Conservation (phyloP, 92 coral and sea anemone species). For the Actinernus sp. region DNA sequence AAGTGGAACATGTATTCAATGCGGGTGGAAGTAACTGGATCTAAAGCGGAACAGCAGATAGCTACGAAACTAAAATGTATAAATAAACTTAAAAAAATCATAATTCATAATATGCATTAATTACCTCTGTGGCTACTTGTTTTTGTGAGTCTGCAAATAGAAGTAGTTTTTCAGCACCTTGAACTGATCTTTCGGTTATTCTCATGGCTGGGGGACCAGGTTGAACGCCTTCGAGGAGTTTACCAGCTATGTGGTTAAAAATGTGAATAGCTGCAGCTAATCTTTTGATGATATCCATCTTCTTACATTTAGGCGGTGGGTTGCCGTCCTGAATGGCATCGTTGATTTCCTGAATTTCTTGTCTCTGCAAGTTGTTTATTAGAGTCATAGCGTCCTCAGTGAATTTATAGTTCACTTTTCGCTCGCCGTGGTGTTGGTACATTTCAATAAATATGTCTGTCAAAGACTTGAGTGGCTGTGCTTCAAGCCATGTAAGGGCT, state of each 20-base stretch:
- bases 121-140: slow-evolving; percentile 35
- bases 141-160: slow-evolving; percentile 18
- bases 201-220: slow-evolving; percentile 25
- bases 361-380: slow-evolving; percentile 10
- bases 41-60: too few species aligned
- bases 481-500: slow-evolving; percentile 26
- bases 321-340: slow-evolving; percentile 56
- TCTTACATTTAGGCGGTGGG: slow-evolving; percentile 59
- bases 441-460: slow-evolving; percentile 59
- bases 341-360: slow-evolving; percentile 50
- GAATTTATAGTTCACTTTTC: slow-evolving; percentile 23
- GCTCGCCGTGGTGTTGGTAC: slow-evolving; percentile 33
- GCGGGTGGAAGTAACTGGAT: too few species aligned
- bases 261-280: too few species aligned
- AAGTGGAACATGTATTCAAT: too few species aligned
- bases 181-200: slow-evolving; percentile 5
- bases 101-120: too few species aligned
- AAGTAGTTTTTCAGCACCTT: slow-evolving; percentile 17
- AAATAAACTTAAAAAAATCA: too few species aligned
- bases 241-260: slow-evolving; percentile 48
- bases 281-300: slow-evolving; percentile 40
- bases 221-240: slow-evolving; percentile 24
- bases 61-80: too few species aligned
- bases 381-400: slow-evolving; percentile 28
- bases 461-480: slow-evolving; percentile 21